Base-by-base conservation (phyloP, 2,888 invertebrate genomes). In the Dilophus febrilis region DNA sequence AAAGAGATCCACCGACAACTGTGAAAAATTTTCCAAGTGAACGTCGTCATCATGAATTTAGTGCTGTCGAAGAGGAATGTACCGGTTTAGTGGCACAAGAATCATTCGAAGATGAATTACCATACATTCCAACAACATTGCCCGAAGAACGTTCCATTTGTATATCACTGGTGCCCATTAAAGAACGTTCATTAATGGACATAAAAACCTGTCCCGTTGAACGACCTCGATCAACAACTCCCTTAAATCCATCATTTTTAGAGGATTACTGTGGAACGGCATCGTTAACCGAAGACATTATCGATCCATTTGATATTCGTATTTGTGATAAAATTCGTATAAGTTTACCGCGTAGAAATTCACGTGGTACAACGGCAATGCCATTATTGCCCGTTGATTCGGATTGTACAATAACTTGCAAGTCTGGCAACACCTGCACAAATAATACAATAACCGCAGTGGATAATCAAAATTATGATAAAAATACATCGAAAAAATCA, bases 101-200 rank as follows among this genome's bases (percentile, higher is more conserved):
- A 55, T 86, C 86, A 30, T 81, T 84, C 54, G 86, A 86, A 52
- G 81, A 81, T 51, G 84, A 85, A 61, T 66, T 88, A 53, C 88
- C 88, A 2, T 87, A 85, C 57, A 75, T 88, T 53, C 87, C 88
- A 41, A 87, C 88, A n/a, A 88, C 87, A 40, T 64, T 88, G 53
- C 88, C 88, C 16, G 70, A 76, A 56, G 88, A 88, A 64, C 74
- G 87, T 46, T 78, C 86, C 13, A 72, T 80, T 45, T 85, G 80
- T 19, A 65, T 86, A 47, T 79, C 85, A 14, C 76, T 88, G 52
- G 72, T 87, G 46, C 86, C 88, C 18, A 74, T 86, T 50, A 77
- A 77, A 53, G 77, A 81, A 54, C 67, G 81, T 37, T 64, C 64
- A 37, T 64, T 65, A 16, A 65, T 67, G 55, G 72, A 73, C 53